phyloP scores from a whole-genome alignment of 2,888 invertebrate species.

The Mesodorylaimus sp. region DNA sequence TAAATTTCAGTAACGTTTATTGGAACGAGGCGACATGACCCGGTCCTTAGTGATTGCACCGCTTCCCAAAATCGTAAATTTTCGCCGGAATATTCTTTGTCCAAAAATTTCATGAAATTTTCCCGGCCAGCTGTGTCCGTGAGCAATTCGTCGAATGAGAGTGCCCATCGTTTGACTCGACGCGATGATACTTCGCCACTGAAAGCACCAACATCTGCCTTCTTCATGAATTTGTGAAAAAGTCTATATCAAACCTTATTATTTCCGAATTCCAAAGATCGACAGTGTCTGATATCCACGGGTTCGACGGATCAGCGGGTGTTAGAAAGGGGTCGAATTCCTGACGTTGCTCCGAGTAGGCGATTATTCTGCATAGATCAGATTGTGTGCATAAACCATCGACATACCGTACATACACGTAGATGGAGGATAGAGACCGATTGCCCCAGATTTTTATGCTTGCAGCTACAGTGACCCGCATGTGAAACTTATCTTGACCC shows the following conservation, averaged over 20 bases:
- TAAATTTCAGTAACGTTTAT: constrained; percentile 65
- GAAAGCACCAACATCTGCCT: constrained; percentile 8
- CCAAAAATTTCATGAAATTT: constrained; percentile 82
- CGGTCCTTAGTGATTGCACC: constrained; percentile 69
- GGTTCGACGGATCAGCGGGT: constrained; percentile 78
- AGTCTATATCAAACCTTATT: background rate
- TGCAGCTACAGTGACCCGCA: too few species aligned
- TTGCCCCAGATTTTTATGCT: too few species aligned
- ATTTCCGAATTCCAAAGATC: constrained; percentile 99
- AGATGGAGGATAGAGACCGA: too few species aligned
- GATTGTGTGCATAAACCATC: too few species aligned
- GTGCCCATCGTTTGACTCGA: constrained; percentile 87
- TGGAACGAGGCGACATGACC: constrained; percentile 65
- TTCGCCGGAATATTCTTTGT: constrained; percentile 95
- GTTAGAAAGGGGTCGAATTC: constrained; percentile 91
- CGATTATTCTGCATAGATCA: constrained; percentile 2
- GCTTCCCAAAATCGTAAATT: constrained; percentile 94
- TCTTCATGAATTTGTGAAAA: too few species aligned
- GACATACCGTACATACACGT: too few species aligned
- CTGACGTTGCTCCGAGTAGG: constrained; percentile 76
- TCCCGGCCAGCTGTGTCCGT: constrained; percentile 86
- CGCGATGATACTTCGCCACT: constrained; percentile 70
- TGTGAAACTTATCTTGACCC: too few species aligned
- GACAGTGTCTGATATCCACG: constrained; percentile 83
- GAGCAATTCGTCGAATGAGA: constrained; percentile 78